Conservation (phyloP, 1,140 invertebrate species). For the Nilaparvata lugens region DNA sequence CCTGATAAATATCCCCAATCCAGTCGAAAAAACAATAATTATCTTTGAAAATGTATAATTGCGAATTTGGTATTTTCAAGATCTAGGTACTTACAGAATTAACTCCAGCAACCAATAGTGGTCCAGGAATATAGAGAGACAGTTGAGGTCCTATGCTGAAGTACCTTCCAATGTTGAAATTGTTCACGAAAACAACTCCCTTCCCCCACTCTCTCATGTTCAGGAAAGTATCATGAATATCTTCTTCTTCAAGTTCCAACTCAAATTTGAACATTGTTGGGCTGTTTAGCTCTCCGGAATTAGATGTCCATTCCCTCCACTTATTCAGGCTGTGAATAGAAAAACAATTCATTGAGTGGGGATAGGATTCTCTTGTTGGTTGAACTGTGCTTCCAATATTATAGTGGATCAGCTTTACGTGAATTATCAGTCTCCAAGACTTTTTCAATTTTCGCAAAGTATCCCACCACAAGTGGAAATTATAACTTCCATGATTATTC, state of each 20-base stretch:
- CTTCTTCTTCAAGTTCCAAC: constrained; percentile 18
- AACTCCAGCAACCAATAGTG: constrained; percentile 10
- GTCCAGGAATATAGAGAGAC: constrained; percentile 42
- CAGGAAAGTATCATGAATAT: constrained; percentile 32
- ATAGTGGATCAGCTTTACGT: not conserved
- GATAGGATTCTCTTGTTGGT: not conserved
- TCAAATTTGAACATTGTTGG: constrained; percentile 24
- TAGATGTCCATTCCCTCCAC: not conserved
- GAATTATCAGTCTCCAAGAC: not conserved
- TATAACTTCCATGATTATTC: not conserved
- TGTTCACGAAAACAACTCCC: constrained; percentile 49
- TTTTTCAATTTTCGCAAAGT: not conserved
- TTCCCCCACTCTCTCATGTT: constrained; percentile 33
- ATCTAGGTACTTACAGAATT: constrained; percentile 17
- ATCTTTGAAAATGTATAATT: too few species aligned
- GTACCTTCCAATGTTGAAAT: constrained; percentile 47
- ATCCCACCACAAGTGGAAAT: not conserved
- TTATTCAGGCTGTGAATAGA: constrained; percentile 4
- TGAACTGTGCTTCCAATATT: not conserved
- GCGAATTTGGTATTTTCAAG: too few species aligned
- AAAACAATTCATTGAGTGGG: not conserved
- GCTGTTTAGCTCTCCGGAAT: constrained; percentile 1
- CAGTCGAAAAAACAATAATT: too few species aligned
- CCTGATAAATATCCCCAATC: too few species aligned
- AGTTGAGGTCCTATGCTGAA: constrained; percentile 39